Conservation (phyloP, 2,113 vertebrate genomes). For the Vombatus ursinus region DNA sequence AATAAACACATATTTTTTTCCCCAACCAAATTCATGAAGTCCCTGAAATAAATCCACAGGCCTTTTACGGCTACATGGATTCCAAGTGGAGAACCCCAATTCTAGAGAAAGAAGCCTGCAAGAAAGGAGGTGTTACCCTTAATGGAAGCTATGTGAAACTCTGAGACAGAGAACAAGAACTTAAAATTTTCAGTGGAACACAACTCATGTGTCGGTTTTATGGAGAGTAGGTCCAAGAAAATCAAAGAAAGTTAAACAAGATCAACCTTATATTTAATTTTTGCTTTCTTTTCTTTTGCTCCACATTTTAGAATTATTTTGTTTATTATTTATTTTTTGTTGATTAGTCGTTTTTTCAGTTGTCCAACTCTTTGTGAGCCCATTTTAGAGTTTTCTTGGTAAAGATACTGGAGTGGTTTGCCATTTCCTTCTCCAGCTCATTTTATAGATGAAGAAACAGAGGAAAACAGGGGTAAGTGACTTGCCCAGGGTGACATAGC, state of each 20-base stretch:
- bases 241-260: neutral
- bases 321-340: neutral
- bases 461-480: neutral
- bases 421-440: neutral
- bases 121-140: neutral
- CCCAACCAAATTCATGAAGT: neutral
- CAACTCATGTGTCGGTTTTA: neutral
- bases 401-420: neutral
- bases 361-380: neutral
- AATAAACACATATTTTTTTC: neutral
- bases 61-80: neutral
- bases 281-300: neutral
- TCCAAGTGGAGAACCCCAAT: neutral
- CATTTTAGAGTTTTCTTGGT: neutral
- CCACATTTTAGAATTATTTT: neutral
- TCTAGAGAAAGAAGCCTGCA: neutral
- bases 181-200: neutral
- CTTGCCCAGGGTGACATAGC: neutral
- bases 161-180: neutral
- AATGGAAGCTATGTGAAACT: neutral
- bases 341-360: neutral
- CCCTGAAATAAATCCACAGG: neutral
- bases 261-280: neutral
- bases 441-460: neutral
- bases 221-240: neutral